These are phyloP conservation scores for Dendronephthya gigantea DNA, from an alignment of 64 coral and sea anemone genomes.

Conservation along the genomic window DNA sequence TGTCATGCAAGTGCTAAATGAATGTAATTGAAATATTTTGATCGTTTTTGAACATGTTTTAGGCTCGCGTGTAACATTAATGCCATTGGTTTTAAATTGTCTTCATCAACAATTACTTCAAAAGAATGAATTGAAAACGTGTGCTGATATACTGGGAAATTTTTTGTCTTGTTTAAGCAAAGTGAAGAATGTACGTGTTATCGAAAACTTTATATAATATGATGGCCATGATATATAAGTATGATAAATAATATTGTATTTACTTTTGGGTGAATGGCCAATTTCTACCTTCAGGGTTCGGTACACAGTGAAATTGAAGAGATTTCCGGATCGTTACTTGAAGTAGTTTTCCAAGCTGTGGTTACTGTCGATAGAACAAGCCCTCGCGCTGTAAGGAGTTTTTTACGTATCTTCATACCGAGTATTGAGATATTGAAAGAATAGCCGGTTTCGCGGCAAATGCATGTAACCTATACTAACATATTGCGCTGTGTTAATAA, in stretches of 20 bases:
- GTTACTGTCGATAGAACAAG: constrained; percentile 14
- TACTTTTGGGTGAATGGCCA: background rate
- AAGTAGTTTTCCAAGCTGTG: constrained; percentile 4
- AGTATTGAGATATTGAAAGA: too few relatives aligned
- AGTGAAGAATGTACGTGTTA: background rate
- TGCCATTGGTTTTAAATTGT: constrained; percentile 12
- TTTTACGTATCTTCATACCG: too few relatives aligned
- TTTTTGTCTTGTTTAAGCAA: constrained; percentile 4
- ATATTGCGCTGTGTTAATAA: too few relatives aligned
- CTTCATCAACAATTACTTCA: constrained; percentile 1
- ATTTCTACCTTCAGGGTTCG: background rate
- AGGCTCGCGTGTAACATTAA: constrained; percentile 5
- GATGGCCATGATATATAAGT: too few relatives aligned
- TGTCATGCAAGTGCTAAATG: too few relatives aligned
- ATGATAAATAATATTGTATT: too few relatives aligned
- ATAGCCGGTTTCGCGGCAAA: too few relatives aligned
- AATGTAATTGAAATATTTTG: background rate
- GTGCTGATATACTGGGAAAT: constrained; percentile 16
- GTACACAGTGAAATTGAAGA: background rate
- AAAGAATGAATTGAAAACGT: constrained; percentile 10
- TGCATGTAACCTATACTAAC: too few relatives aligned
- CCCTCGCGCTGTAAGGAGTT: constrained; percentile 1
- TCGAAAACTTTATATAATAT: too few relatives aligned
- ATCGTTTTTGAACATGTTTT: background rate
- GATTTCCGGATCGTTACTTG: background rate